Base-by-base conservation (phyloP, 2,797 vertebrate species). In the Limnodromus scolopaceus region DNA sequence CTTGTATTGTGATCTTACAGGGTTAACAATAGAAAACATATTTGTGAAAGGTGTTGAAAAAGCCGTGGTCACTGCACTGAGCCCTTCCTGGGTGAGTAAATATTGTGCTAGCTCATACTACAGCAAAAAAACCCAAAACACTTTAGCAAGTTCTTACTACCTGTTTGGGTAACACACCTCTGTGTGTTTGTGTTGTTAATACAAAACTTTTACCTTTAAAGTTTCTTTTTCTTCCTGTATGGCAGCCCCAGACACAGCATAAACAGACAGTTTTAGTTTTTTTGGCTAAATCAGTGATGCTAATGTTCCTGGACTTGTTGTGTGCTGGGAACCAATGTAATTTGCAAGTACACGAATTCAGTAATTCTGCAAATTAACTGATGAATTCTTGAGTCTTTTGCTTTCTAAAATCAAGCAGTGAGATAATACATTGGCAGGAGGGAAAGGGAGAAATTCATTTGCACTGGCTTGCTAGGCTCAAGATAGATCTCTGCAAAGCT, bases 401-500 rank as follows among this genome's bases (percentile, higher is more conserved):
- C 63, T 24, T 76, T 92, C 30, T 64, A 28, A 72, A 94, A 80
- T 27, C 27, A 66, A 87, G 58, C 28, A 60, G 36, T 24, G 61
- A 91, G 60, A 55, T 81, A 63, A 82, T 69, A 84, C 1, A 32
- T 18, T 45, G 48, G 51, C 49, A 93, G 83, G 41, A 89, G 83
- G 38, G 25, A 74, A 91, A 86, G 36, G 64, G 54, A 87, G 64
- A 82, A 82, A 83, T 85, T 92, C 13, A 92, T 93, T 93, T 96
- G 70, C 71, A 70, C 83, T 55, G 43, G 41, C 54, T 92, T 1
- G 2, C 64, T 85, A 45, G 38, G 85, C 93, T 96, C 77, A 80
- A 84, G 82, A 51, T 16, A 79, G 89, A 91, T 69, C 72, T 78
- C 68, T 0, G 9, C 51, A 81, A 95, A 84, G 76, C 89, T 77